Evolutionary conservation across 1,140 invertebrate species (phyloP).

Genomic region (Ooceraea biroi): DNA sequence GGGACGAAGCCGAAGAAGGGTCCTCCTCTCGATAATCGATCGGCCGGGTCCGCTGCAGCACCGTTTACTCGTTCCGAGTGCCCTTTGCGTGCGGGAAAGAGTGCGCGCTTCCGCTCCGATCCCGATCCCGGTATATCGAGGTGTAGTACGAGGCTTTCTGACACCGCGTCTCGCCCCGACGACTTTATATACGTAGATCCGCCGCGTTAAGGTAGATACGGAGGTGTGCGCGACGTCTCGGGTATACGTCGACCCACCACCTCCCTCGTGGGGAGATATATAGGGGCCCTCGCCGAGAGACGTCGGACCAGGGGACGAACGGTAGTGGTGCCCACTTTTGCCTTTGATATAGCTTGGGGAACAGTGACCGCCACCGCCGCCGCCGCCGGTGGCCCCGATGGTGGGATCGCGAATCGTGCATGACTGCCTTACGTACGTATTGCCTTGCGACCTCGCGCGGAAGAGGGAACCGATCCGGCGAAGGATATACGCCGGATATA

Average conservation of each 20-base stretch:
- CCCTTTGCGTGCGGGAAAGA: background rate
- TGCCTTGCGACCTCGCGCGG: conserved; percentile 44
- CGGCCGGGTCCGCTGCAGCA: background rate
- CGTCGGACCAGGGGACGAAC: conserved; percentile 51
- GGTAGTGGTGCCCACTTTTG: conserved; percentile 72
- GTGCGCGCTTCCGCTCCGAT: conserved; percentile 12
- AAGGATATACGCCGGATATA: conserved; percentile 46
- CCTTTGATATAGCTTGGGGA: conserved; percentile 65
- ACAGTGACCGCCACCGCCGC: background rate
- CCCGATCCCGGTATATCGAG: conserved; percentile 78
- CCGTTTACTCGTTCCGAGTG: conserved; percentile 28
- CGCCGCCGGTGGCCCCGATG: background rate
- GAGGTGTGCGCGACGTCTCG: conserved; percentile 49
- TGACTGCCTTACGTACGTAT: conserved; percentile 18
- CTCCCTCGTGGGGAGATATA: conserved; percentile 71
- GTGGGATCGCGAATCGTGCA: conserved; percentile 42
- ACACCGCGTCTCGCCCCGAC: conserved; percentile 82
- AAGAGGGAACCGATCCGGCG: conserved; percentile 34
- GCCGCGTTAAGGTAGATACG: conserved; percentile 76
- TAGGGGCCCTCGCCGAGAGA: conserved; percentile 57
- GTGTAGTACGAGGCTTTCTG: conserved; percentile 82
- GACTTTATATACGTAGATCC: conserved; percentile 86
- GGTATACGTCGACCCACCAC: conserved; percentile 75
- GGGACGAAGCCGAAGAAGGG: background rate
- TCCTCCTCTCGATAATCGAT: conserved; percentile 12